Evolutionary conservation across 2,113 vertebrate species (phyloP).

Genomic region (Camelus bactrianus): DNA sequence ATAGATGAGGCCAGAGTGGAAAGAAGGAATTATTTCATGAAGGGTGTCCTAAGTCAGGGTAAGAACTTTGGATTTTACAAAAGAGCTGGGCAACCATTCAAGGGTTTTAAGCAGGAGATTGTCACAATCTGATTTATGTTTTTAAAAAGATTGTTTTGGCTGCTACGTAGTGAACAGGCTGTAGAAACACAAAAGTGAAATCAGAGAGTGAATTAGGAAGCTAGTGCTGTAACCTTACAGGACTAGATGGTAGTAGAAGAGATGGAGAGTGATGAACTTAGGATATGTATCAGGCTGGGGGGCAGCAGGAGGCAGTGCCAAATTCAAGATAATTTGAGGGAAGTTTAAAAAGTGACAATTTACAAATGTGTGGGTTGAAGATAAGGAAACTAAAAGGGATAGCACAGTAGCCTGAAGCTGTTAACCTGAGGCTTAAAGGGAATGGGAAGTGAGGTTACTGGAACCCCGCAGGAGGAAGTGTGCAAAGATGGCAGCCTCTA

Average conservation of each 20-base stretch:
- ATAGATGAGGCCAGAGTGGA: background rate
- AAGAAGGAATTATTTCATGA: constrained; percentile 7
- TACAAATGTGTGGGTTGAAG: background rate
- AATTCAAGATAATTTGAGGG: constrained; percentile 43
- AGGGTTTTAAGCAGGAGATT: background rate
- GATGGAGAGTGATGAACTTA: background rate
- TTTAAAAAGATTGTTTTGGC: constrained; percentile 26
- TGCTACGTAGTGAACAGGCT: background rate
- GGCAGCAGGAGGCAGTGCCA: background rate
- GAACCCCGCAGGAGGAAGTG: background rate
- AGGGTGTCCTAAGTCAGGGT: background rate
- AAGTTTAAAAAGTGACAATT: constrained; percentile 60
- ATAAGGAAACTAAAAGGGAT: background rate
- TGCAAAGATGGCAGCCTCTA: background rate
- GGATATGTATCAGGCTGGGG: background rate
- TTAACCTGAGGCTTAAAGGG: background rate
- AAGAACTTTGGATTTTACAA: background rate
- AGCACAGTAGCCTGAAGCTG: background rate
- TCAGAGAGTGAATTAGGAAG: background rate
- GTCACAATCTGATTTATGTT: constrained; percentile 17
- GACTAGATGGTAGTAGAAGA: background rate
- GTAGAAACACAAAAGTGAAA: background rate
- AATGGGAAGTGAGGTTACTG: background rate
- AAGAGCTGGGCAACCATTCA: constrained; percentile 15
- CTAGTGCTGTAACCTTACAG: background rate